A percentile compares a stretch with the other conserved stretches of the same genome.
phyloP scores from a whole-genome alignment of 2,888 invertebrate genomes.

The Pristionchus fissidentatus region DNA sequence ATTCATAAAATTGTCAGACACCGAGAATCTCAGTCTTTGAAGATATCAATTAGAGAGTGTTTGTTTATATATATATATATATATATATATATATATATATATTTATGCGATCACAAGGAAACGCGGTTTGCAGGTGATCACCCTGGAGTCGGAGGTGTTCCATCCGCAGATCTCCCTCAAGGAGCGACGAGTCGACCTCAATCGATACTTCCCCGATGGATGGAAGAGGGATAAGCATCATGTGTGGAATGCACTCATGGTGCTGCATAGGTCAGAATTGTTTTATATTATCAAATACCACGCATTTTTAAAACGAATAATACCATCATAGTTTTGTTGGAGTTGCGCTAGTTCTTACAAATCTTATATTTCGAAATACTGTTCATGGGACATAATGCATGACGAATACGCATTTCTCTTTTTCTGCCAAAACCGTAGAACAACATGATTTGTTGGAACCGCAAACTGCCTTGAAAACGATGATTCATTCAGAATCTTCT shows the following conservation, averaged over 20 bases:
- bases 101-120: too few species aligned
- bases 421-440: too few species aligned
- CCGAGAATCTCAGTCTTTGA: too few species aligned
- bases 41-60: not conserved
- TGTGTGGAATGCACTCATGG: constrained; percentile 60
- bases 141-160: constrained; percentile 54
- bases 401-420: too few species aligned
- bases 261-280: constrained; percentile 52
- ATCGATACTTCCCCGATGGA: constrained; percentile 65
- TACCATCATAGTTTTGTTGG: not conserved
- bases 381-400: too few species aligned
- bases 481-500: constrained; percentile 61
- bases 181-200: constrained; percentile 54
- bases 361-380: not conserved
- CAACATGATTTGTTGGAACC: not conserved
- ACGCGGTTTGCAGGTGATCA: constrained; percentile 4
- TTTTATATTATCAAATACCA: not conserved
- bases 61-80: not conserved
- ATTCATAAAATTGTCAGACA: too few species aligned
- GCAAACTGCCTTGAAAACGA: not conserved
- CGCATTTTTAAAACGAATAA: not conserved
- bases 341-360: too few species aligned
- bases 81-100: not conserved
- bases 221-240: constrained; percentile 67
- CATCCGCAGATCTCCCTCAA: constrained; percentile 60